These are phyloP conservation scores for Calameuta pallipes DNA, from an alignment of 2,888 invertebrate species.

Conservation along the genomic window DNA sequence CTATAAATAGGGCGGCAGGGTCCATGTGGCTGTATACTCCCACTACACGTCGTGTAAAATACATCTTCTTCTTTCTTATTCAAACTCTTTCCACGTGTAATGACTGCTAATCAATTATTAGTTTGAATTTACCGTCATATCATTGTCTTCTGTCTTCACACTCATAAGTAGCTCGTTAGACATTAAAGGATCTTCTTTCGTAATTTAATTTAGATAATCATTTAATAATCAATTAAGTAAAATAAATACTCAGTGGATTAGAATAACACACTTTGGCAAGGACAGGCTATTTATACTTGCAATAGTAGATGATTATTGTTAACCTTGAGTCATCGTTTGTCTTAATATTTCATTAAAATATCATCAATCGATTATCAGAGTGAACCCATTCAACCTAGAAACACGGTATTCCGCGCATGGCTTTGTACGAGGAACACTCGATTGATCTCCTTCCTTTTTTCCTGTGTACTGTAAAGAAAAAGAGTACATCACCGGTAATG, in stretches of 20 bases:
- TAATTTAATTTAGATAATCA: neutral
- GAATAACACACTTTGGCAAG: conserved; percentile 13
- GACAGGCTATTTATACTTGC: conserved; percentile 14
- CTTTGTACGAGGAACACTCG: neutral
- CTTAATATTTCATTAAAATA: neutral
- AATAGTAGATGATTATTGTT: conserved; percentile 14
- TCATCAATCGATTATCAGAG: neutral
- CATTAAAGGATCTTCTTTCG: neutral
- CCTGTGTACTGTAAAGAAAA: neutral
- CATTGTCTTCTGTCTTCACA: neutral
- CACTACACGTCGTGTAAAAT: conserved; percentile 5
- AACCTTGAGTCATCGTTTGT: conserved; percentile 18
- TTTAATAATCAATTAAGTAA: neutral
- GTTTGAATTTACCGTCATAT: neutral
- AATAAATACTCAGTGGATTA: neutral
- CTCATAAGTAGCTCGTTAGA: neutral
- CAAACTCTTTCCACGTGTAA: neutral
- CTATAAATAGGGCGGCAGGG: conserved; percentile 20
- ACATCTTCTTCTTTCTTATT: neutral
- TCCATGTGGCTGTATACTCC: conserved; percentile 16
- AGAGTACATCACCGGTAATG: neutral
- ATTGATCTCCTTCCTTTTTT: neutral
- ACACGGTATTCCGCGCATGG: neutral
- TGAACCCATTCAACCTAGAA: neutral
- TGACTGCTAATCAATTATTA: neutral